These are phyloP conservation scores for Laspeyria flexula DNA, from an alignment of 2,888 invertebrate genomes.

Conservation along the genomic window DNA sequence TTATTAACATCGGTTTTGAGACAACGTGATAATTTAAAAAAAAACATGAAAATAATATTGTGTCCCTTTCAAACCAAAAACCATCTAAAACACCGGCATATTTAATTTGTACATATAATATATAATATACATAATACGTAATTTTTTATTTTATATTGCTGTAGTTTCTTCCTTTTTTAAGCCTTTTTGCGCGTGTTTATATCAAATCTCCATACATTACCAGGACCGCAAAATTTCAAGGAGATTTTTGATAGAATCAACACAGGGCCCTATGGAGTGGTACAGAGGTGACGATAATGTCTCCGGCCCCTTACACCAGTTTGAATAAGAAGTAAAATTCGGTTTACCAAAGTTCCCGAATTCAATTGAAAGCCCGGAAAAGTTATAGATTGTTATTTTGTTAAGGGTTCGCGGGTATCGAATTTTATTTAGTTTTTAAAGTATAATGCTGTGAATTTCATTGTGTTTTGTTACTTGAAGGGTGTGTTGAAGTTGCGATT, in stretches of 20 bases:
- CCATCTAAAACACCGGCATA: no score
- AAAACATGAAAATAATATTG: no score
- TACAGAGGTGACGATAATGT: constrained; percentile 78
- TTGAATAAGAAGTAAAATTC: constrained; percentile 79
- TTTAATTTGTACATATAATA: no score
- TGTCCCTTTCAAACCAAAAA: no score
- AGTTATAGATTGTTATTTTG: constrained; percentile 80
- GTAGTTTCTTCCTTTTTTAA: no score
- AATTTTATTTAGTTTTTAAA: constrained; percentile 50
- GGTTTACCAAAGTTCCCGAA: constrained; percentile 74
- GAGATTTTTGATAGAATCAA: constrained; percentile 84
- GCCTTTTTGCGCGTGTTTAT: neutral
- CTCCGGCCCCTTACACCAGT: constrained; percentile 64
- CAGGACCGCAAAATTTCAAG: constrained; percentile 53
- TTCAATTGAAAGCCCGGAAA: constrained; percentile 65
- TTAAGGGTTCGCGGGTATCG: constrained; percentile 63
- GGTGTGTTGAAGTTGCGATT: neutral
- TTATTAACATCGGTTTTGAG: no score
- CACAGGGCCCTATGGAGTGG: constrained; percentile 71
- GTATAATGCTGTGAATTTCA: constrained; percentile 18
- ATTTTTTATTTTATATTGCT: no score
- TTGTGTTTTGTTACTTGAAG: constrained; percentile 6
- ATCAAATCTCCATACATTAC: constrained; percentile 43
- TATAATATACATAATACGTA: no score
- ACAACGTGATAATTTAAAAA: no score